phyloP scores from a whole-genome alignment of 2,113 vertebrate genomes.

The Carollia perspicillata region DNA sequence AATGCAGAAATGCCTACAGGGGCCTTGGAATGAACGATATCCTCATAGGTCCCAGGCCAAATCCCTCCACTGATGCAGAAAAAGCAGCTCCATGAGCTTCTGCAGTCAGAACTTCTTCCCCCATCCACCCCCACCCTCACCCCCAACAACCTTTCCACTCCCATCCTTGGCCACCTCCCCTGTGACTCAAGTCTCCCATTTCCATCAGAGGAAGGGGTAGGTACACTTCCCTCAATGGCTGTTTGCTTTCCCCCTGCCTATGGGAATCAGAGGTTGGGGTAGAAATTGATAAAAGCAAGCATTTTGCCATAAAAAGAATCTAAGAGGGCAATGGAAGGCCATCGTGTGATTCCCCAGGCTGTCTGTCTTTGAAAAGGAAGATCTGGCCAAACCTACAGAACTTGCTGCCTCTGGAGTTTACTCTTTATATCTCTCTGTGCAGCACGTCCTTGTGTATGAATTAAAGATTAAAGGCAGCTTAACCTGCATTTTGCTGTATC shows the following conservation, averaged over 20 bases:
- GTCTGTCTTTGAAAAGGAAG: slow-evolving; percentile 84
- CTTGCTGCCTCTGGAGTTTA: slow-evolving; percentile 79
- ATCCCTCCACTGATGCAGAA: slow-evolving; percentile 80
- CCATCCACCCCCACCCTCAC: not conserved
- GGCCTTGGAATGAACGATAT: slow-evolving; percentile 78
- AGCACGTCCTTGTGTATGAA: slow-evolving; percentile 78
- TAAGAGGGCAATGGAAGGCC: slow-evolving; percentile 85
- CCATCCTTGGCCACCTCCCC: slow-evolving; percentile 11
- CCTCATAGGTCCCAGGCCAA: slow-evolving; percentile 57
- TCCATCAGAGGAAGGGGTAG: slow-evolving; percentile 73
- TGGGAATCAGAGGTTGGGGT: slow-evolving; percentile 78
- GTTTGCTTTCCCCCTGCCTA: slow-evolving; percentile 80
- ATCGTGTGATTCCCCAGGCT: slow-evolving; percentile 85
- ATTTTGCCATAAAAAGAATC: slow-evolving; percentile 85
- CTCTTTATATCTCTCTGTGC: slow-evolving; percentile 75
- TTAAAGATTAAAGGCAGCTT: slow-evolving; percentile 84
- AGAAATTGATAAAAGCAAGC: slow-evolving; percentile 84
- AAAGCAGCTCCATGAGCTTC: slow-evolving; percentile 59
- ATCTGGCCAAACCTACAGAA: slow-evolving; percentile 80
- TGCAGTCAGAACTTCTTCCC: slow-evolving; percentile 13
- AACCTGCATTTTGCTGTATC: slow-evolving; percentile 77
- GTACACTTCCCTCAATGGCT: slow-evolving; percentile 73
- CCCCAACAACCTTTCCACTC: not conserved
- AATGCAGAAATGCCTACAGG: slow-evolving; percentile 67
- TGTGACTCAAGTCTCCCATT: slow-evolving; percentile 59